These are phyloP conservation scores for Anthoscopus minutus DNA, from an alignment of 2,113 vertebrate species.

Conservation along the genomic window DNA sequence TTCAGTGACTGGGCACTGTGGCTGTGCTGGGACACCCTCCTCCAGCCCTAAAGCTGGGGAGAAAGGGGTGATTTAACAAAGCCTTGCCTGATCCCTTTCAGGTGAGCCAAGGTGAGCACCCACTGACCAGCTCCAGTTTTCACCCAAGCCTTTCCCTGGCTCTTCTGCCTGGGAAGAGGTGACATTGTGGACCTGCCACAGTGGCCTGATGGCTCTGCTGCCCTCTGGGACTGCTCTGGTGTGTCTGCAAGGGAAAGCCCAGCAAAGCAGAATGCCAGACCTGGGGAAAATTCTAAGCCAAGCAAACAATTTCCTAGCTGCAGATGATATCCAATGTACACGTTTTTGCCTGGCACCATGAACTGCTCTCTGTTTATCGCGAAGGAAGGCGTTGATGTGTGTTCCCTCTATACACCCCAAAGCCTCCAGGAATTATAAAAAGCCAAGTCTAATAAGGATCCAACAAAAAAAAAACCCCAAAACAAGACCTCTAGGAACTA, in stretches of 20 bases:
- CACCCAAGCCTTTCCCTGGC: neutral
- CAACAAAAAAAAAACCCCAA: neutral
- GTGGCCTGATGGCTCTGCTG: neutral
- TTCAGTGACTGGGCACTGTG: fast-evolving
- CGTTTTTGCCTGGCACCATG: neutral
- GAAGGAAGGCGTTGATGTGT: neutral
- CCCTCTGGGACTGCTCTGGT: neutral
- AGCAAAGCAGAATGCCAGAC: neutral
- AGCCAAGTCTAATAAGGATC: neutral
- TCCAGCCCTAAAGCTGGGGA: neutral
- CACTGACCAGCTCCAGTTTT: neutral
- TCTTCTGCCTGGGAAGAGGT: neutral
- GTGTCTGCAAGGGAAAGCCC: neutral
- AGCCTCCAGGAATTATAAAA: neutral
- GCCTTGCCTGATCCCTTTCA: neutral
- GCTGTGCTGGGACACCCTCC: neutral
- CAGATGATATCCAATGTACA: neutral
- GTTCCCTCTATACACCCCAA: neutral
- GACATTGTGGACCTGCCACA: neutral
- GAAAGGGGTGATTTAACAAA: neutral
- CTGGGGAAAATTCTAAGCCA: neutral
- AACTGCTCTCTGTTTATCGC: neutral
- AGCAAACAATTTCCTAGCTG: neutral
- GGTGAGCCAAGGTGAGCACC: neutral
- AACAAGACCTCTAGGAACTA: neutral